These are phyloP conservation scores for Caenorhabditis remanei DNA, from an alignment of 1,140 invertebrate species.

Conservation along the genomic window DNA sequence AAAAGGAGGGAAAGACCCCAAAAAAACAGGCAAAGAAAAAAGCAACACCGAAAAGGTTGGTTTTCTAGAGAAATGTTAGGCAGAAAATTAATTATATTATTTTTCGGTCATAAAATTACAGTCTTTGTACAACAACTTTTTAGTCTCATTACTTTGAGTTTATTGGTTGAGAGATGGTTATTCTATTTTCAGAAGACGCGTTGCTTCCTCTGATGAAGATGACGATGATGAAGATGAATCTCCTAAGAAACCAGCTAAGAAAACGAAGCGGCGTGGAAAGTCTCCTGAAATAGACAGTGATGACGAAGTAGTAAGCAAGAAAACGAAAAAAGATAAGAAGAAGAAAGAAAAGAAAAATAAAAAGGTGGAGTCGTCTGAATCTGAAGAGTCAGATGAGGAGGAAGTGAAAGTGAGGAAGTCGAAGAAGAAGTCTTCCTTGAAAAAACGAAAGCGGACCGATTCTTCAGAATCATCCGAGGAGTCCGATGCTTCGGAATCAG, in stretches of 20 bases:
- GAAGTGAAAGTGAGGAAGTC: neutral
- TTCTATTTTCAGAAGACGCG: neutral
- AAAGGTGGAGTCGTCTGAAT: neutral
- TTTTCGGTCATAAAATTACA: too few relatives aligned
- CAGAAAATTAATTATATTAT: too few relatives aligned
- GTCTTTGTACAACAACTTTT: too few relatives aligned
- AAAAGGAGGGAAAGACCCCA: slow-evolving; percentile 36
- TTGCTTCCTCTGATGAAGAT: neutral
- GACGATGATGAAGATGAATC: slow-evolving; percentile 2
- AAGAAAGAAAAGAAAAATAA: neutral
- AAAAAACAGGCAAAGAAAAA: neutral
- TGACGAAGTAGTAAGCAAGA: neutral
- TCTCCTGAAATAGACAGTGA: neutral
- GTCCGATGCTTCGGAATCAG: too few relatives aligned
- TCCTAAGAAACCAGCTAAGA: neutral
- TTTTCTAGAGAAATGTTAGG: neutral
- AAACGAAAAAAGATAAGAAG: neutral
- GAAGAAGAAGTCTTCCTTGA: neutral
- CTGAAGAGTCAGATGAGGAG: slow-evolving; percentile 20
- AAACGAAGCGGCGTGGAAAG: neutral
- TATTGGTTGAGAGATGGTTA: neutral
- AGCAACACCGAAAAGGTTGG: slow-evolving; percentile 1
- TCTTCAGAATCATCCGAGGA: neutral
- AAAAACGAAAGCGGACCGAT: neutral
- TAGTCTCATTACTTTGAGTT: neutral